phyloP scores from a whole-genome alignment of 2,797 vertebrate species.

The Falco concolor region DNA sequence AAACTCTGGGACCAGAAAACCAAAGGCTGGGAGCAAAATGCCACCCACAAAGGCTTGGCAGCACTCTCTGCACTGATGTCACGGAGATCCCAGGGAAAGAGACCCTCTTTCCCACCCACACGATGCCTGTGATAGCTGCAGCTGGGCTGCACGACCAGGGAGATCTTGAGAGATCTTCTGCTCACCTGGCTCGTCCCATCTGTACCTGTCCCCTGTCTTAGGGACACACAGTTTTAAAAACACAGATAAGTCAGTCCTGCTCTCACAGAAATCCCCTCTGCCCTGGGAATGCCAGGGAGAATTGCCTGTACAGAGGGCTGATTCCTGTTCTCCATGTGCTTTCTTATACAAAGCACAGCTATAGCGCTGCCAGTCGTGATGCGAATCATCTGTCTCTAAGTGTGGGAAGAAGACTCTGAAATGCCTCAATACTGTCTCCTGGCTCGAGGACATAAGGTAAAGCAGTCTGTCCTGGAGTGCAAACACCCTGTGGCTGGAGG shows the following conservation, averaged over 20 bases:
- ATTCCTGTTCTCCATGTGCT: background rate
- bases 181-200: rapidly evolving
- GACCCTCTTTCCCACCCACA: background rate
- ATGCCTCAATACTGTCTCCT: background rate
- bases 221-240: background rate
- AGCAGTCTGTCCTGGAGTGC: background rate
- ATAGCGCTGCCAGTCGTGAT: background rate
- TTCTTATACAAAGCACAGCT: background rate
- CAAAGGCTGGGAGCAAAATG: background rate
- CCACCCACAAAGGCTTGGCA: background rate
- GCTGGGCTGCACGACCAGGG: background rate
- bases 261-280: background rate
- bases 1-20: background rate
- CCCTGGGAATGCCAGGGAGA: background rate
- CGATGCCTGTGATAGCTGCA: rapidly evolving
- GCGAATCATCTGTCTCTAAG: background rate
- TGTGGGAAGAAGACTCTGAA: background rate
- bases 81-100: rapidly evolving
- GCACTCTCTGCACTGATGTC: background rate
- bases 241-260: background rate
- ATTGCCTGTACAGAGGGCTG: background rate
- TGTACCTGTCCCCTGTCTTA: background rate
- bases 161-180: background rate
- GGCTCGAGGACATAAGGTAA: background rate
- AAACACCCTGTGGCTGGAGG: background rate